These are phyloP conservation scores for Pseudopleuronectes americanus DNA, from an alignment of 2,797 vertebrate species.

Conservation along the genomic window DNA sequence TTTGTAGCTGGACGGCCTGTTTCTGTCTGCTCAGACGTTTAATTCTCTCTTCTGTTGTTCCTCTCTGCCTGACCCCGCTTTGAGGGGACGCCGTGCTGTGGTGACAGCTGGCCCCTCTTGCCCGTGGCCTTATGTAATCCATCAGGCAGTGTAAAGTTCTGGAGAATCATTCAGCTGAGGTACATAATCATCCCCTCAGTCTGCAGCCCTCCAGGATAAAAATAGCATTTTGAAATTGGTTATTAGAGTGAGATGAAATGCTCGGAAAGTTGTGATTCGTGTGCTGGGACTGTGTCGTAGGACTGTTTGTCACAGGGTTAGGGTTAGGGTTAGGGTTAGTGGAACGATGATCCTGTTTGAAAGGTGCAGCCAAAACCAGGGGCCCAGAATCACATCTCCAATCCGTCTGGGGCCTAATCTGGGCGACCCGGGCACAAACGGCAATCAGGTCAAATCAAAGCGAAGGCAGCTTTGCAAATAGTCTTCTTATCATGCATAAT, in stretches of 20 bases:
- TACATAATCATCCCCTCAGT: neutral
- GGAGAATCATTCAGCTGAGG: constrained; percentile 39
- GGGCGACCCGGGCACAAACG: constrained; percentile 75
- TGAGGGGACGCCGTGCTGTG: constrained; percentile 38
- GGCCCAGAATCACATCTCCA: constrained; percentile 57
- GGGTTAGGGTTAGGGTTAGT: too few relatives aligned
- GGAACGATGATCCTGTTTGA: too few relatives aligned
- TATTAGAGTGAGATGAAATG: neutral
- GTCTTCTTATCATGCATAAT: constrained; percentile 77
- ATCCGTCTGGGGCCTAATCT: constrained; percentile 72
- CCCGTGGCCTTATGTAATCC: constrained; percentile 68
- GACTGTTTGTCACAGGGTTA: neutral
- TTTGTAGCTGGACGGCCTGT: constrained; percentile 25
- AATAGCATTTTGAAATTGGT: constrained; percentile 32
- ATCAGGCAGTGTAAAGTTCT: constrained; percentile 55
- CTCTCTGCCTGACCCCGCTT: constrained; percentile 34
- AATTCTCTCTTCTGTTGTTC: constrained; percentile 31
- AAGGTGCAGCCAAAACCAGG: constrained; percentile 39
- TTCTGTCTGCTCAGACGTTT: constrained; percentile 38
- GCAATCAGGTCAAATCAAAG: constrained; percentile 79
- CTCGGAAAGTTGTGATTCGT: constrained; percentile 10
- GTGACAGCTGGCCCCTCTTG: constrained; percentile 71
- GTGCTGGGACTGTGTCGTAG: constrained; percentile 3
- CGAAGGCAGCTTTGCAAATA: constrained; percentile 77
- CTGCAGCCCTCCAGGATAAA: constrained; percentile 16